Evolutionary conservation across 1,140 invertebrate species (phyloP).

Genomic region (Matsumurasca onukii): DNA sequence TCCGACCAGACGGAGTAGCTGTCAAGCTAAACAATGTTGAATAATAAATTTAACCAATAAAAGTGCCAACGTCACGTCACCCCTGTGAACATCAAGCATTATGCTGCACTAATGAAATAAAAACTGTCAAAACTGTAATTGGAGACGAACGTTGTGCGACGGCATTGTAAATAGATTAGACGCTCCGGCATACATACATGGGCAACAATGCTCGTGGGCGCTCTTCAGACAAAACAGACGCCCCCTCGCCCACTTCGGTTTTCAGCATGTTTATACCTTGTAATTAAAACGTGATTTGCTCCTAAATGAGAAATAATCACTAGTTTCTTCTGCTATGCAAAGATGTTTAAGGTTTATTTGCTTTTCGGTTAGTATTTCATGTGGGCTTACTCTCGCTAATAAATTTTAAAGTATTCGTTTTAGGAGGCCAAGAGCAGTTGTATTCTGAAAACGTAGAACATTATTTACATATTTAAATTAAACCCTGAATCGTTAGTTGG

Average conservation of each 20-base stretch:
- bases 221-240: background rate
- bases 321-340: background rate
- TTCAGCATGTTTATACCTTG: constrained; percentile 17
- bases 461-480: no score
- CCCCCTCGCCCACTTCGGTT: background rate
- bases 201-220: background rate
- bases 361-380: no score
- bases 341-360: no score
- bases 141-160: background rate
- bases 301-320: constrained; percentile 26
- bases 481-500: no score
- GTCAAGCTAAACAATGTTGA: background rate
- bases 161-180: background rate
- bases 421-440: no score
- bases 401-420: no score
- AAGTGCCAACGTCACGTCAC: background rate
- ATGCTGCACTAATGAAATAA: constrained; percentile 10
- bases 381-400: no score
- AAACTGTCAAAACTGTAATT: constrained; percentile 3
- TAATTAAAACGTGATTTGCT: constrained; percentile 26
- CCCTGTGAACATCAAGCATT: background rate
- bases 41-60: constrained; percentile 16
- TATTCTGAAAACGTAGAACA: no score
- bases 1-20: background rate
- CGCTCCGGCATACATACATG: background rate